phyloP scores from a whole-genome alignment of 2,797 vertebrate genomes.

The Eurystomus glaucurus region DNA sequence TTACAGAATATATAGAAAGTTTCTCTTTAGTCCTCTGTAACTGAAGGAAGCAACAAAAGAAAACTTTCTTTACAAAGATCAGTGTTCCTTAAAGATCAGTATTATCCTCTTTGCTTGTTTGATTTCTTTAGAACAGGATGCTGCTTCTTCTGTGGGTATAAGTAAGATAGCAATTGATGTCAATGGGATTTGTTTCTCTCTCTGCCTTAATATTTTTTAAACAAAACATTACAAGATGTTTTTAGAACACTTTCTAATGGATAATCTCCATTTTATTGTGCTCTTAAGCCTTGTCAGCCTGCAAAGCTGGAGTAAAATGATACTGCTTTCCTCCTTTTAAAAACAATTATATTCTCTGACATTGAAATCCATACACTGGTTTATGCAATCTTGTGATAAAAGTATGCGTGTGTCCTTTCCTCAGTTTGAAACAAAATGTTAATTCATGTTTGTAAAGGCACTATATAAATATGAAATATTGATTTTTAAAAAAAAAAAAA shows the following conservation, averaged over 20 bases:
- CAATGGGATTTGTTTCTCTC: not conserved
- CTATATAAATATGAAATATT: not conserved
- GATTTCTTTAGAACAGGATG: not conserved
- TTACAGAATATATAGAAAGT: not conserved
- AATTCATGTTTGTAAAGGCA: not conserved
- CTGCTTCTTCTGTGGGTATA: not conserved
- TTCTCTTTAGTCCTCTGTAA: not conserved
- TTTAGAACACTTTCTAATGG: not conserved
- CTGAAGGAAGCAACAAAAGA: not conserved
- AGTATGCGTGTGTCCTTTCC: not conserved
- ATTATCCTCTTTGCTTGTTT: not conserved
- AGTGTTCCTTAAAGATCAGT: not conserved
- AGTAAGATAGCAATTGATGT: not conserved
- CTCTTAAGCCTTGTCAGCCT: not conserved
- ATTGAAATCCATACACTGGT: not conserved
- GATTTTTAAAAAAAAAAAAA: not conserved
- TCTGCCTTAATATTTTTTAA: not conserved
- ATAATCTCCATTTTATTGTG: not conserved
- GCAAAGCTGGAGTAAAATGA: not conserved
- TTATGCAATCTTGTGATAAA: not conserved
- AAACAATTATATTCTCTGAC: not conserved
- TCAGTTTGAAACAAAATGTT: not conserved
- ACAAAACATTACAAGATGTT: not conserved
- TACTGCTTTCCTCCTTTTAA: not conserved
- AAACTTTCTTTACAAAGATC: not conserved